Evolutionary conservation across 2,113 vertebrate species (phyloP).

Genomic region (Megaceryle torquata): DNA sequence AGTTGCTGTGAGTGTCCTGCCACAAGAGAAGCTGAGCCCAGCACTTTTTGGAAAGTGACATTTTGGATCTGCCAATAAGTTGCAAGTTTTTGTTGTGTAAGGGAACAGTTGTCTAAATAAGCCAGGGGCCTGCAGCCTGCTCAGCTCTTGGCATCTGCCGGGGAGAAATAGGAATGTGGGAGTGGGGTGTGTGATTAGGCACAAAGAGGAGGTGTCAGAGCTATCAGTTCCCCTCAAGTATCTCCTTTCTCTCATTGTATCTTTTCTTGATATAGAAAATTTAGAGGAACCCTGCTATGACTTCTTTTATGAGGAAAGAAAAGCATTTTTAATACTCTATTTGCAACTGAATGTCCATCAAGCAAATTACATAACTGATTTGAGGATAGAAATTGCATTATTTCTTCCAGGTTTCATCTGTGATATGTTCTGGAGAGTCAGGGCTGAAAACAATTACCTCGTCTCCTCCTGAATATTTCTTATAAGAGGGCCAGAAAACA

Average conservation of each 20-base stretch:
- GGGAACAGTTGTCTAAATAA: constrained; percentile 22
- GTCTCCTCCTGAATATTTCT: background rate
- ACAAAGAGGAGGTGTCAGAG: background rate
- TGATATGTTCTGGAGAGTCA: background rate
- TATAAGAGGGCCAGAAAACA: background rate
- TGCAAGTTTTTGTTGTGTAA: constrained; percentile 21
- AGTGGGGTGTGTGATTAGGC: background rate
- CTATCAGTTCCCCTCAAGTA: background rate
- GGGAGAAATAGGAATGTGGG: background rate
- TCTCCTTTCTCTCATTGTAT: background rate
- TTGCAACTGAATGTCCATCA: background rate
- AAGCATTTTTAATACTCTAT: background rate
- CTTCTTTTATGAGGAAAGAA: background rate
- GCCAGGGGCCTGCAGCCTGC: background rate
- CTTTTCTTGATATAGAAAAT: background rate
- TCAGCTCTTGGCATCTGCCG: background rate
- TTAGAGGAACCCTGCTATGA: background rate
- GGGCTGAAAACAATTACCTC: background rate
- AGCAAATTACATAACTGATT: background rate
- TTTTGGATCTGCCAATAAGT: background rate
- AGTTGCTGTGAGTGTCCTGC: background rate
- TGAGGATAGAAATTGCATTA: background rate
- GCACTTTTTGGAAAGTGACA: background rate
- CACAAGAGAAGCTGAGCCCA: background rate
- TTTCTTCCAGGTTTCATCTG: background rate